These are phyloP conservation scores for Papilio elwesi DNA, from an alignment of 2,888 invertebrate genomes.

Conservation along the genomic window DNA sequence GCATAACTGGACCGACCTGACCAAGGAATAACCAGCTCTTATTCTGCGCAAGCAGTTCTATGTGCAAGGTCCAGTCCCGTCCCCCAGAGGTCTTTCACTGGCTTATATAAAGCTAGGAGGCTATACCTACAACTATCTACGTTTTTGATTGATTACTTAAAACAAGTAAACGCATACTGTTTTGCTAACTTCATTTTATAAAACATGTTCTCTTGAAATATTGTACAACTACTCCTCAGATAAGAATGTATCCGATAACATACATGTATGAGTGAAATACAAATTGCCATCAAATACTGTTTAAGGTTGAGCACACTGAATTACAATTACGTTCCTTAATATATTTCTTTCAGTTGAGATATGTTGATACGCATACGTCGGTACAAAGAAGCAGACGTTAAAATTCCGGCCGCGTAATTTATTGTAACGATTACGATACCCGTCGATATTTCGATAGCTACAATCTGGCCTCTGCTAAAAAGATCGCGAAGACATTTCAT, in stretches of 20 bases:
- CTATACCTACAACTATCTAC: background rate
- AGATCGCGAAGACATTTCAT: background rate
- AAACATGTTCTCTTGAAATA: background rate
- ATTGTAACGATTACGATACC: slow-evolving; percentile 34
- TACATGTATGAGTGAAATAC: slow-evolving; percentile 19
- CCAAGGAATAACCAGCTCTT: no score
- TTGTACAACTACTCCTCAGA: background rate
- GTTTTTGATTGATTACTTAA: background rate
- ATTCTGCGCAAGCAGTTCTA: no score
- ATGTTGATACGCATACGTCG: slow-evolving; percentile 12
- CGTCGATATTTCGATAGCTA: slow-evolving; percentile 29
- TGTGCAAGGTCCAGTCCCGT: no score
- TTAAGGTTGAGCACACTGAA: slow-evolving; percentile 26
- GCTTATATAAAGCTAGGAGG: no score
- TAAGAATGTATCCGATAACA: slow-evolving; percentile 5
- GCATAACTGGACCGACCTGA: no score
- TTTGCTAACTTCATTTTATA: background rate
- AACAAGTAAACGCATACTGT: background rate
- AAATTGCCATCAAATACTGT: slow-evolving; percentile 25
- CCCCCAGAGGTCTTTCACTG: no score
- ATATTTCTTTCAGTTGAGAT: slow-evolving; percentile 18
- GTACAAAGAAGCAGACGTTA: slow-evolving; percentile 9
- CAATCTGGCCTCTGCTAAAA: background rate
- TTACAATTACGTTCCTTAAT: slow-evolving; percentile 24
- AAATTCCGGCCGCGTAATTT: slow-evolving; percentile 31